Base-by-base conservation (phyloP, 2,797 vertebrate species). In the Knipowitschia caucasica region DNA sequence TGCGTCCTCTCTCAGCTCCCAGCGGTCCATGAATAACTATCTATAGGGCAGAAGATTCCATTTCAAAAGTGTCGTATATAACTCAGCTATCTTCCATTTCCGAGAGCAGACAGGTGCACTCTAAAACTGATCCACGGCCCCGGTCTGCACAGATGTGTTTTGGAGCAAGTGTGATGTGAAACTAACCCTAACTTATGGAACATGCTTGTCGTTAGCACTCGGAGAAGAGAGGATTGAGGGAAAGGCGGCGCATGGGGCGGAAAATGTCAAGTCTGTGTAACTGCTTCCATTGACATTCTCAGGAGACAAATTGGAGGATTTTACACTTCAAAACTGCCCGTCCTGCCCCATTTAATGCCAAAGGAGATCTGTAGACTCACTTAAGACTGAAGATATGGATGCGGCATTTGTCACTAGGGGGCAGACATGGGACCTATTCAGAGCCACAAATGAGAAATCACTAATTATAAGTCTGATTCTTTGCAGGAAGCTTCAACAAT, bases 281-380 rank as follows among this genome's bases (percentile, higher is more conserved):
- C 71, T 62, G 68, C 71, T 71, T 83, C 63, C 72, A 71, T 62
- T 88, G 81, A 85, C 69, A 80, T 87, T 85, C 74, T 82, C 78
- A 27, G 51, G 71, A 87, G 80, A 81, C 76, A 85, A 82, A 84
- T 78, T 82, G 78, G 69, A 62, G 56, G 60, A 73, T 81, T 82
- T 84, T 81, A 75, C 62, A 80, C 77, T 78, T 84, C 69, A 83
- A 76, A 82, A 80, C 81, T 77, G 76, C 73, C 77, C 44, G 72
- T 80, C 70, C 71, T 77, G 76, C 75, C 82, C 64, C 80, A 83
- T 84, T 83, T 86, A 76, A 68, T 66, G 59, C 71, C 66, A 73
- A 75, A 78, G 65, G 60, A 83, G 75, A 75, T 68, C 62, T 74
- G 51, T 68, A 62, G 51, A 45, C 67, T 73, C 40, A 15, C 31